phyloP scores from a whole-genome alignment of 1,140 invertebrate genomes.

The Euura saliciscinereae region DNA sequence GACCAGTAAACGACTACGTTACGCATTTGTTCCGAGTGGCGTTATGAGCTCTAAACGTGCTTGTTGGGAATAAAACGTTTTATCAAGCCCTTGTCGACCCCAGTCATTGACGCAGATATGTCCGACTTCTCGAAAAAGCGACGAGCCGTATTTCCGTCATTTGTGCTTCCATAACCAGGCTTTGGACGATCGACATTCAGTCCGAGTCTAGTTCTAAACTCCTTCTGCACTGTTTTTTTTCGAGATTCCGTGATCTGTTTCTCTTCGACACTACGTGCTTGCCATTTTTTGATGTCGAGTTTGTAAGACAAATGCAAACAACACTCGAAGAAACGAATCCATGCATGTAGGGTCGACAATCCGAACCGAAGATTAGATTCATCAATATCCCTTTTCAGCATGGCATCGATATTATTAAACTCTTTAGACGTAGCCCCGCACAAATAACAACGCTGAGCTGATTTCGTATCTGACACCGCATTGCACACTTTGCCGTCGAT shows the following conservation, averaged over 20 bases:
- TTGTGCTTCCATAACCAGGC: conserved; percentile 40
- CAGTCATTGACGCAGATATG: conserved; percentile 41
- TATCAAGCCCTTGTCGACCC: conserved; percentile 44
- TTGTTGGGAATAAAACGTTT: conserved; percentile 36
- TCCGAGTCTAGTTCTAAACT: conserved; percentile 15
- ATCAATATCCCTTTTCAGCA: conserved; percentile 28
- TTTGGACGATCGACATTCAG: conserved; percentile 19
- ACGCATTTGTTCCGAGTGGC: too few relatives aligned
- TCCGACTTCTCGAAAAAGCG: conserved; percentile 42
- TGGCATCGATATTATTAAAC: conserved; percentile 46
- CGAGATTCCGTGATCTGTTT: conserved; percentile 25
- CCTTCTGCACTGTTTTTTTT: conserved; percentile 17
- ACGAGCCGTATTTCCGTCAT: conserved; percentile 50
- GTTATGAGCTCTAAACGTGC: too few relatives aligned
- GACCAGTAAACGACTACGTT: too few relatives aligned
- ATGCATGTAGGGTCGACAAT: conserved; percentile 46
- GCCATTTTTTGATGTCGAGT: conserved; percentile 37
- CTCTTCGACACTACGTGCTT: conserved; percentile 23
- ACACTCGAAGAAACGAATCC: conserved; percentile 45
- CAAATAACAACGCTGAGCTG: too few relatives aligned
- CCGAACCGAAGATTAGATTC: conserved; percentile 40
- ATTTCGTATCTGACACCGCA: too few relatives aligned
- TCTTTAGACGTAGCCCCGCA: conserved; percentile 10
- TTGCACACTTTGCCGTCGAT: conserved; percentile 51
- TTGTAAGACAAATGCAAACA: conserved; percentile 45